A percentile compares a stretch with the other conserved stretches of the same genome.
Conservation (phyloP, 2,113 vertebrate genomes). For the Lophura nycthemera region DNA sequence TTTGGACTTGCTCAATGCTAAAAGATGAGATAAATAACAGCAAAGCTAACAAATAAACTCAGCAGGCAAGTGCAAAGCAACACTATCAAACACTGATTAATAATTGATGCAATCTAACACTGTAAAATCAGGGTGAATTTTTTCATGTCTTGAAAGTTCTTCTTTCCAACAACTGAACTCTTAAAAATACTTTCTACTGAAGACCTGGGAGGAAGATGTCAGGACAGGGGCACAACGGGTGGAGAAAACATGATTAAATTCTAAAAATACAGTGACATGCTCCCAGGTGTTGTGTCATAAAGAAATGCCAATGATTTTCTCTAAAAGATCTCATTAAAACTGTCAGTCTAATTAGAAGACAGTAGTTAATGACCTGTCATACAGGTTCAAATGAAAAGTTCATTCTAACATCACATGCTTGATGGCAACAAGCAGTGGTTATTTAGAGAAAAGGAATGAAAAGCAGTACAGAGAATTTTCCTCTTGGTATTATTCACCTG, state of each 20-base stretch:
- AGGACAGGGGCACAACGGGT: background rate
- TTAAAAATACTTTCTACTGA: background rate
- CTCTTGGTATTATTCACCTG: background rate
- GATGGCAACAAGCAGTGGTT: background rate
- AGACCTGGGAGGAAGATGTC: background rate
- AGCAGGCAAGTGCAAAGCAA: background rate
- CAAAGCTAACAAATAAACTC: background rate
- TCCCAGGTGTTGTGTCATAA: background rate
- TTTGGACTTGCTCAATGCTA: background rate
- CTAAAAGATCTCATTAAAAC: background rate
- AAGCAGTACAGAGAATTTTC: background rate
- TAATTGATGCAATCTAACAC: background rate
- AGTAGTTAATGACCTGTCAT: background rate
- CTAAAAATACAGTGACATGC: background rate
- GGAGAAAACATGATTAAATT: background rate
- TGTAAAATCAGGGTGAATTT: background rate
- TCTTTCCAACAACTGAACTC: background rate
- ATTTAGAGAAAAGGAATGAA: background rate
- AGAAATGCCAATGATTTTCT: background rate
- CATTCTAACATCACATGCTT: accelerated
- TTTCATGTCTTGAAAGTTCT: background rate
- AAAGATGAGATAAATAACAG: background rate
- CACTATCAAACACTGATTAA: background rate
- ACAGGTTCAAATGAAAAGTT: background rate
- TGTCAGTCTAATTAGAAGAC: conserved; percentile 15